Conservation (phyloP, 2,888 invertebrate genomes). For the Trachelus troglodyta region DNA sequence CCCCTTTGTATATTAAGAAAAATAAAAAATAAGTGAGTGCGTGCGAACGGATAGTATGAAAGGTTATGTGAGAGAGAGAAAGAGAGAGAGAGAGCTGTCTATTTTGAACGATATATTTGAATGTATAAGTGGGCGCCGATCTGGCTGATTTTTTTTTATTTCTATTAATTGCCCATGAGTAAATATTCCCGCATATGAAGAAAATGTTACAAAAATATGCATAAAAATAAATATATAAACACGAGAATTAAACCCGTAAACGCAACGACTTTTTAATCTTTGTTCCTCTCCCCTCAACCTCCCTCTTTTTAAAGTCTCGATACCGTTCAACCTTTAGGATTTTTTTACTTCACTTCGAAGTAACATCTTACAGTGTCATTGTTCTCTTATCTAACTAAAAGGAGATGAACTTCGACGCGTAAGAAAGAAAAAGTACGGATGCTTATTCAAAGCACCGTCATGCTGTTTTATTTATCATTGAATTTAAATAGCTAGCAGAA, state of each 20-base stretch:
- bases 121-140: conserved; percentile 47
- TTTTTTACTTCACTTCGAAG: too few species aligned
- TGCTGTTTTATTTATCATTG: too few species aligned
- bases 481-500: too few species aligned
- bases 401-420: too few species aligned
- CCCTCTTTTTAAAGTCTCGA: neutral
- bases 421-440: too few species aligned
- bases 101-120: conserved; percentile 32
- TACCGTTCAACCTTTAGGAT: neutral
- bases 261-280: neutral
- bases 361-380: too few species aligned
- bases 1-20: conserved; percentile 44
- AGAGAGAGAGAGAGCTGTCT: conserved; percentile 25
- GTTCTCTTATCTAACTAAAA: too few species aligned
- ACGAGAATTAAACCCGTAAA: conserved; percentile 19
- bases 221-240: conserved; percentile 58
- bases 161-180: conserved; percentile 51
- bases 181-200: conserved; percentile 49
- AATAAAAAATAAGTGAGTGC: conserved; percentile 33
- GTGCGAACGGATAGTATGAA: conserved; percentile 2
- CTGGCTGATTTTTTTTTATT: conserved; percentile 51
- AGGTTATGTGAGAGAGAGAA: neutral
- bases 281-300: too few species aligned
- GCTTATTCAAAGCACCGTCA: too few species aligned
- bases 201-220: conserved; percentile 51